Evolutionary conservation across 2,797 vertebrate species (phyloP), one percentile per base, ranked within the genome.

Genomic region (Prionace glauca): DNA sequence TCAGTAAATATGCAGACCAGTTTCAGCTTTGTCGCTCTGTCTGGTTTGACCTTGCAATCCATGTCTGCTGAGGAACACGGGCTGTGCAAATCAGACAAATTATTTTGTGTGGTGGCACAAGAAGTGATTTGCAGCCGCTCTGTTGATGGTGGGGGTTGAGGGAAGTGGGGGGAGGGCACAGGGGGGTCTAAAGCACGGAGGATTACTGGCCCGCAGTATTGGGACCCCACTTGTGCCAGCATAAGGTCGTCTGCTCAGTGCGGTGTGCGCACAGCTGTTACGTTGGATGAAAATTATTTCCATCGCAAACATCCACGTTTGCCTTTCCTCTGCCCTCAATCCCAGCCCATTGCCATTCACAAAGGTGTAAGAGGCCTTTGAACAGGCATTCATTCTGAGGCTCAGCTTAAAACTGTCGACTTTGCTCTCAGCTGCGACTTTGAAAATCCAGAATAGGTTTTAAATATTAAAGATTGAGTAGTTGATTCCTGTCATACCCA

Each of bases 401-500:
- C 29, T 60, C 7, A n/a, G 26, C 32, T 62, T 62, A 60, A 65
- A 90, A 32, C 87, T 12, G 5, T n/a, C 14, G 32, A n/a, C 12
- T 90, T 90, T 90, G 81, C 87, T 90, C 56, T 62, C 18, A 29
- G 60, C 56, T 90, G 87, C 14, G 14, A 62, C 56, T 90, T 90
- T 62, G 56, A n/a, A 62, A 32, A n/a, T n/a, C 16, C 56, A 65
- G 65, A n/a, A n/a, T 18, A 65, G 60, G 56, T 62, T 90, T 62
- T n/a, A 84, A 62, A 90, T 90, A 90, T 90, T 90, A 62, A 65
- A 65, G 87, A 90, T 62, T 32, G 87, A 90, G 60, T 90, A n/a
- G 32, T 56, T 90, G 87, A 62, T 16, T 20, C 60, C 32, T n/a
- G 60, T 65, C 87, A 88, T 62, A 16, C 62, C 29, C 56, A 20